Conservation (phyloP, 2,113 vertebrate species). For the Caracal caracal region DNA sequence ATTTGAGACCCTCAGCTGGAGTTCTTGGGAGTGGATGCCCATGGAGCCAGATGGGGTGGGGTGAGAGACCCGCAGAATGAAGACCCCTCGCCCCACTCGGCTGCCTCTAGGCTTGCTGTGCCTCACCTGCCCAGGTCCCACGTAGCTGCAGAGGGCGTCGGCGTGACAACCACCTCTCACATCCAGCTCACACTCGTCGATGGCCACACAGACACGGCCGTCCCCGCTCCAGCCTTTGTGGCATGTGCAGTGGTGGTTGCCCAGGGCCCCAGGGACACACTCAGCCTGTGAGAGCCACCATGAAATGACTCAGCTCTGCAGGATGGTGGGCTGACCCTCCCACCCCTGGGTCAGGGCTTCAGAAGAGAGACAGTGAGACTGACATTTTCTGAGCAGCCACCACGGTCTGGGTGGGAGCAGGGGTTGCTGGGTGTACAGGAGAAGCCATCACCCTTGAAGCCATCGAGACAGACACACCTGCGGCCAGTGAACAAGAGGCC, state of each 20-base stretch:
- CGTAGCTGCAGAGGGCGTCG: slow-evolving; percentile 88
- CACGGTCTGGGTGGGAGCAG: slow-evolving; percentile 88
- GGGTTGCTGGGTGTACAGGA: slow-evolving; percentile 90
- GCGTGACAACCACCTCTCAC: slow-evolving; percentile 90
- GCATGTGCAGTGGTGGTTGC: slow-evolving; percentile 87
- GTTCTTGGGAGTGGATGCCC: not conserved
- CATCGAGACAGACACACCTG: slow-evolving; percentile 88
- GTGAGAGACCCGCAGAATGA: no score
- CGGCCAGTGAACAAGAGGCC: not conserved
- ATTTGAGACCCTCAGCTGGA: not conserved
- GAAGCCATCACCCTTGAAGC: slow-evolving; percentile 92
- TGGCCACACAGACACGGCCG: slow-evolving; percentile 89
- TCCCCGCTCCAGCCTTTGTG: slow-evolving; percentile 94
- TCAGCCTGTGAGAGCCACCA: slow-evolving; percentile 86
- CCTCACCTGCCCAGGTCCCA: slow-evolving; percentile 93
- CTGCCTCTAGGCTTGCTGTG: not conserved
- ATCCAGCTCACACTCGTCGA: slow-evolving; percentile 91
- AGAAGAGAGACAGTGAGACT: slow-evolving; percentile 76
- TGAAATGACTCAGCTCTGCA: not conserved
- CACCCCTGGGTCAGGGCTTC: not conserved
- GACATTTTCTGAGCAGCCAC: slow-evolving; percentile 93
- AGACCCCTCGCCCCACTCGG: not conserved
- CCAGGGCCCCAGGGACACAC: slow-evolving; percentile 87
- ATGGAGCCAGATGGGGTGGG: not conserved
- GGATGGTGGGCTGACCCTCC: not conserved